These are phyloP conservation scores for Poeciliopsis infans DNA, from an alignment of 2,797 vertebrate genomes.

Conservation along the genomic window DNA sequence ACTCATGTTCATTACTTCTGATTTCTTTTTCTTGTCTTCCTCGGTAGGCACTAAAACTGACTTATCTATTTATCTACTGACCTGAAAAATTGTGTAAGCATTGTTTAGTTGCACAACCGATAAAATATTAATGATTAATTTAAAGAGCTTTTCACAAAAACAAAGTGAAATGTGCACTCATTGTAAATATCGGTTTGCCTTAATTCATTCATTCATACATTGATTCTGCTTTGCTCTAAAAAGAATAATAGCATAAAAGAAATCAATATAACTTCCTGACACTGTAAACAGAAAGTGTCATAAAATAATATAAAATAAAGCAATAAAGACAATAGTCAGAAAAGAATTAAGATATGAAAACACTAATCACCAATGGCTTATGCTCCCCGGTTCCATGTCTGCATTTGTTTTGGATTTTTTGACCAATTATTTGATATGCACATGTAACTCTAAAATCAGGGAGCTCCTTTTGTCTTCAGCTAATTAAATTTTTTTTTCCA, in stretches of 20 bases:
- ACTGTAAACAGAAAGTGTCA: neutral
- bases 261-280: neutral
- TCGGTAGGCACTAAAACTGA: neutral
- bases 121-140: neutral
- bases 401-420: neutral
- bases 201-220: neutral
- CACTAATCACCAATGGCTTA: neutral
- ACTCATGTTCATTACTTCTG: neutral
- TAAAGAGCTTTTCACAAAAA: neutral
- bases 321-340: neutral
- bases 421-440: neutral
- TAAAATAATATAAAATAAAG: neutral
- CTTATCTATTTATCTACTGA: neutral
- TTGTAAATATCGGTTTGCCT: neutral
- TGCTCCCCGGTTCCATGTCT: neutral
- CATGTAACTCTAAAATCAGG: neutral
- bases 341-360: neutral
- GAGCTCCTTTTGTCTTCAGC: neutral
- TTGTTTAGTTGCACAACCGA: neutral
- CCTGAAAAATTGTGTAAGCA: neutral
- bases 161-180: neutral
- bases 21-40: neutral
- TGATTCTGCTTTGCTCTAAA: neutral
- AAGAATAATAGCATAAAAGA: neutral
- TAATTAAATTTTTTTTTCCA: neutral